Evolutionary conservation across 1,140 invertebrate genomes (phyloP).

Genomic region (Condylostylus longicornis): DNA sequence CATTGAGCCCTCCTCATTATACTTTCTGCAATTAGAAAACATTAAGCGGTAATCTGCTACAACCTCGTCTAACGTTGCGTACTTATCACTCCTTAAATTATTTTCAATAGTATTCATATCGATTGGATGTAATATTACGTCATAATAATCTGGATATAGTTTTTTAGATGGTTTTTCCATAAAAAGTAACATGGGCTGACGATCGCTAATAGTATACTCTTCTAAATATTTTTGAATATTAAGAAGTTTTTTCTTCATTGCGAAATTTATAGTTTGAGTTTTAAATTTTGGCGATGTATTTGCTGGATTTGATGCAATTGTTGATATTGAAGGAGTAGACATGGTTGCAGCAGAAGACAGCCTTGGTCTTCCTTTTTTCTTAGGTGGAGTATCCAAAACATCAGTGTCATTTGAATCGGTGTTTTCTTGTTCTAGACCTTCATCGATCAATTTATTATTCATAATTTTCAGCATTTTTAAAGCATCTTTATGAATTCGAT

Average conservation of each 20-base stretch:
- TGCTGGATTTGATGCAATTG: background rate
- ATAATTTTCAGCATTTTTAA: constrained; percentile 35
- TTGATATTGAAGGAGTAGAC: constrained; percentile 26
- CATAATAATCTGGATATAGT: constrained; percentile 90
- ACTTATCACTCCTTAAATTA: constrained; percentile 66
- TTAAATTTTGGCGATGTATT: constrained; percentile 21
- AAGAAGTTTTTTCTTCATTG: constrained; percentile 56
- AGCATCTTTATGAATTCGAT: constrained; percentile 64
- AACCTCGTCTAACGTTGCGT: constrained; percentile 43
- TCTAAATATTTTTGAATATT: constrained; percentile 58
- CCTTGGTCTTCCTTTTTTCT: constrained; percentile 26
- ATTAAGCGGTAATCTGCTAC: constrained; percentile 59
- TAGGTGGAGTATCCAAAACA: constrained; percentile 16
- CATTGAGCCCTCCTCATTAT: constrained; percentile 89
- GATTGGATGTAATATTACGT: constrained; percentile 84
- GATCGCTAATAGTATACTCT: constrained; percentile 61
- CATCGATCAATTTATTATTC: constrained; percentile 29
- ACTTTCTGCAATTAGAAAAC: constrained; percentile 90
- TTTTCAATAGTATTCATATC: constrained; percentile 87
- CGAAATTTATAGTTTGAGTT: constrained; percentile 24
- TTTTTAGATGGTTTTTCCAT: constrained; percentile 94
- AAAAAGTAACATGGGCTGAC: constrained; percentile 79
- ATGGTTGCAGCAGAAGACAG: constrained; percentile 34
- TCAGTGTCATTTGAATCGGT: constrained; percentile 24
- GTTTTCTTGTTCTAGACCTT: constrained; percentile 20